Evolutionary conservation across 2,113 vertebrate species (phyloP), one percentile per base, ranked within the genome.

Genomic region (Aviceda subcristata): DNA sequence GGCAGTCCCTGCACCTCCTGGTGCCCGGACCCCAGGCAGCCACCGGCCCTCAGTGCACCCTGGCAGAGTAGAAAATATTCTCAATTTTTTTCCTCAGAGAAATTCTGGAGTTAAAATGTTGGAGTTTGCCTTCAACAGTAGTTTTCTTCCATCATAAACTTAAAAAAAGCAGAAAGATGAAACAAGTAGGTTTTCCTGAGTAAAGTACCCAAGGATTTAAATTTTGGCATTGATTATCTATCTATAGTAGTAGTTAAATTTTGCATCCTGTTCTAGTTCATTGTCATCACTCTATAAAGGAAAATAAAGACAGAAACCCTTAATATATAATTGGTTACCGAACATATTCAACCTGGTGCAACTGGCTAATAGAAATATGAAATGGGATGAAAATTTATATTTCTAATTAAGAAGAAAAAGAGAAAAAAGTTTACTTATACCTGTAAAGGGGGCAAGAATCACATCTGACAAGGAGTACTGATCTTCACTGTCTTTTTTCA

Each of bases 31-130:
- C 11, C 8, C 20, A 45, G 11, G n/a, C 27, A 43, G 6, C 10
- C 7, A 1, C 36, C 1, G 5, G 12, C 4, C 15, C 29, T 6
- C 36, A n/a, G 15, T 6, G n/a, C 10, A 13, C 23, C 29, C 17
- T 4, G 4, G 43, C 22, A 36, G 3, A 46, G 22, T 27, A 50
- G 18, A 83, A 83, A 75, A 38, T 12, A 71, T 20, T 43, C 22
- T 45, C 2, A 0, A 0, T 29, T 46, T 53, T 57, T 71, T 66
- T 66, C 29, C 30, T 75, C 29, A 30, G 22, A 0, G 0, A 63
- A 75, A 62, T 62, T 64, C 7, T 64, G 24, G 20, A 41, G 11
- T 36, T 73, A 36, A 81, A 74, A 81, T 15, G 4, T 5, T 36
- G 13, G 21, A 6, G 0, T 34, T 51, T 45, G 32, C 27, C 23